phyloP scores from a whole-genome alignment of 1,140 invertebrate species.

The Ridgeia piscesae region DNA sequence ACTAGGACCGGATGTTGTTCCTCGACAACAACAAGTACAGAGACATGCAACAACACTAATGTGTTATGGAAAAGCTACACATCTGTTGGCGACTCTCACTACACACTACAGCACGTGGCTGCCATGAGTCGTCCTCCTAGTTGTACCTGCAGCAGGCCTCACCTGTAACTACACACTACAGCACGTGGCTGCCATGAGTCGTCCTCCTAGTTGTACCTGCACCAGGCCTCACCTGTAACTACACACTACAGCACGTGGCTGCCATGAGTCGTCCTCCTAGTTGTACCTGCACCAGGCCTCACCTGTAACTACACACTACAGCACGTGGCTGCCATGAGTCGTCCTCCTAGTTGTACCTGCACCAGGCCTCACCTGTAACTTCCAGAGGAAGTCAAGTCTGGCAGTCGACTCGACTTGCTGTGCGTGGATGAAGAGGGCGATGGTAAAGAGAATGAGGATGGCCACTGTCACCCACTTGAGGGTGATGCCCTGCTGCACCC shows the following conservation, averaged over 20 bases:
- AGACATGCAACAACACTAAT: too few species aligned
- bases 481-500: conserved; percentile 53
- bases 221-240: too few species aligned
- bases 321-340: too few species aligned
- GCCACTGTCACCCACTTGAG: conserved; percentile 58
- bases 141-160: not conserved
- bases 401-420: conserved; percentile 89
- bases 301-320: too few species aligned
- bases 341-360: not conserved
- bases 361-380: conserved; percentile 71
- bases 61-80: too few species aligned
- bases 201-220: not conserved
- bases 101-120: too few species aligned
- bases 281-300: not conserved
- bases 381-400: conserved; percentile 85
- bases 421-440: conserved; percentile 79
- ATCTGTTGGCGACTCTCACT: too few species aligned
- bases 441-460: conserved; percentile 68
- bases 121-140: not conserved
- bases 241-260: too few species aligned
- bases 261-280: not conserved
- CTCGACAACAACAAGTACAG: too few species aligned
- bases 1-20: too few species aligned
- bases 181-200: too few species aligned
- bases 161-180: too few species aligned